phyloP scores from a whole-genome alignment of 2,797 vertebrate species.

The Tiaroga cobitis region DNA sequence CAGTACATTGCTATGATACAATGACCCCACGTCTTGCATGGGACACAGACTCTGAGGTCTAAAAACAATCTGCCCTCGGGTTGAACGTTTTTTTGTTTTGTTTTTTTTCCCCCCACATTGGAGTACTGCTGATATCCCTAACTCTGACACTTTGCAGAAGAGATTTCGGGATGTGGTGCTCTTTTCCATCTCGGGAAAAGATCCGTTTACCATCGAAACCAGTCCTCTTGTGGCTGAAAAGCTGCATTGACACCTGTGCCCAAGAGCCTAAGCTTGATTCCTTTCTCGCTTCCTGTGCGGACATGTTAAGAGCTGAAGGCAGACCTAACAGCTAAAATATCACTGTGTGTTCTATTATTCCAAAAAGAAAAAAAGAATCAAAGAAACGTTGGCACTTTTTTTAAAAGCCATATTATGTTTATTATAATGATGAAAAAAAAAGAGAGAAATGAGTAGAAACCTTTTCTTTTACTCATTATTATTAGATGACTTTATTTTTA shows the following conservation, averaged over 20 bases:
- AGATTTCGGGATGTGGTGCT: constrained; percentile 32
- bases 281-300: constrained; percentile 73
- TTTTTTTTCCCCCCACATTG: not conserved
- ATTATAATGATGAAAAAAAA: constrained; percentile 75
- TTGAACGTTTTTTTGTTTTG: constrained; percentile 22
- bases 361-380: constrained; percentile 66
- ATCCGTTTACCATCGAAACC: constrained; percentile 30
- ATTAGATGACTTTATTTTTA: constrained; percentile 72
- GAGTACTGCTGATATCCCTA: constrained; percentile 53
- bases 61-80: constrained; percentile 21
- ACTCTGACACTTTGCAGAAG: constrained; percentile 36
- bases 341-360: constrained; percentile 88
- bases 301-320: constrained; percentile 52
- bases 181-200: constrained; percentile 35
- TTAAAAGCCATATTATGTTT: constrained; percentile 87
- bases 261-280: constrained; percentile 64
- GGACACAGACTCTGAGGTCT: constrained; percentile 52
- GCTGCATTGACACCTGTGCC: constrained; percentile 22
- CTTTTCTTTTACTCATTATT: constrained; percentile 54
- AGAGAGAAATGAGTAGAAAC: constrained; percentile 72
- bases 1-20: constrained; percentile 32
- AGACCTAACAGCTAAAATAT: constrained; percentile 82
- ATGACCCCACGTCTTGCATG: constrained; percentile 47
- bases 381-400: constrained; percentile 84
- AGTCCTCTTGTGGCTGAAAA: constrained; percentile 10